Base-by-base conservation (phyloP, 2,113 vertebrate species). In the Spea multiplicata region DNA sequence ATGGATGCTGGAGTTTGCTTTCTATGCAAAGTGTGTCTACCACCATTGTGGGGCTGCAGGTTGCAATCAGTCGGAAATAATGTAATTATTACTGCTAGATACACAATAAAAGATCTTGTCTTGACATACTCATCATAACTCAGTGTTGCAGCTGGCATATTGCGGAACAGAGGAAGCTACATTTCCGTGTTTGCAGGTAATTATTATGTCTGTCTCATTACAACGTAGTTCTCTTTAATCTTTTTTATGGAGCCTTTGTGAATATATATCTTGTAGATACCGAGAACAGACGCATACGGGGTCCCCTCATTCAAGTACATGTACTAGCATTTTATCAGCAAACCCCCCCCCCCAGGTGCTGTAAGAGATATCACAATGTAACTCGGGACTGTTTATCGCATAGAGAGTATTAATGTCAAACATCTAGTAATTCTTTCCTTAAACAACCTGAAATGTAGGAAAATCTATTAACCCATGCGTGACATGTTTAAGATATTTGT, bases 391-490 rank as follows among this genome's bases (percentile, higher is more conserved):
- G 55, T 73, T 73, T 66, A 79, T 72, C 77, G 55, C 52, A 30
- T 61, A 66, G 62, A 79, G 62, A 73, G 61, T 66, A 79, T 67
- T 79, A 73, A 79, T 79, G 77, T 10, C 62, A 73, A 44, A 71
- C 61, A 30, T 47, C 55, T 62, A 8, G 71, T 73, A 73, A 73
- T 66, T 79, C 77, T 66, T 46, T 79, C 44, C 77, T 79, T 79
- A 59, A 57, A 61, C n/a, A 57, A 55, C 62, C 30, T 73, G 68
- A 79, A 73, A 79, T 66, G 61, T 73, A 73, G 66, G 30, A 78
- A 78, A 61, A 79, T 79, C 49, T 57, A 67, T 79, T 73, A 73
- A 79, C 45, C 16, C 77, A 73, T 78, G 68, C 76, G 67, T 67
- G 70, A 66, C 62, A 73, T 59, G 62, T 73, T 79, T 73, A 66